Base-by-base conservation (phyloP, 1,140 invertebrate genomes). In the Zaprionus inermis region DNA sequence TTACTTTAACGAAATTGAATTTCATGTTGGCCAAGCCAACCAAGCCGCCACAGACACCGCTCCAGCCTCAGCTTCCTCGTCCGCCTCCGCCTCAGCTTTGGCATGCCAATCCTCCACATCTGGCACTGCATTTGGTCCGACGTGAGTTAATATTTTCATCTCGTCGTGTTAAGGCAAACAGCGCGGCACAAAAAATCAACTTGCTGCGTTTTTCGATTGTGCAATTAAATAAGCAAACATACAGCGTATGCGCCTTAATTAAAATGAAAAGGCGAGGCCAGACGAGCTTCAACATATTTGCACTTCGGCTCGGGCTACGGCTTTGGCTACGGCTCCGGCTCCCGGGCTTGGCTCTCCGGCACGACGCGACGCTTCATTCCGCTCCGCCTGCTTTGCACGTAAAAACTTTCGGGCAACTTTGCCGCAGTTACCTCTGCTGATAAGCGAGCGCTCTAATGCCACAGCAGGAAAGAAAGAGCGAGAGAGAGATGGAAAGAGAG, bases 1-100 rank as follows among this genome's bases (percentile, higher is more conserved):
- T 88, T 88, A 76, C 83, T 81, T 83, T 83, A 67, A 82, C 83
- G 83, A 86, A 86, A 86, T 86, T 86, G 83, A 86, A 86, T 86
- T 86, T 86, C 76, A 70, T 88, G 84, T 76, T 72, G 74, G 74
- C 70, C 64, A 51, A 32, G 36, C 24, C 61, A n/a, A n/a, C n/a
- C n/a, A n/a, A n/a, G n/a, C 28, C 46, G 38, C 16, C 20, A 55
- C 36, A 22, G 11, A 7, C 20, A 49, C 28, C 30, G 41, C n/a
- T 24, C 5, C 34, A 46, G 44, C 44, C 36, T 32, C 22, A 58
- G 51, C 67, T 30, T 49, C 20, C 1, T 1, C 2, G 1, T 28
- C 24, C 0, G 24, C 24, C 5, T 28, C 24, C 24, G 1, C 22
- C 22, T 24, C 24, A 28, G n/a, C n/a, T n/a, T n/a, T 28, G 57